phyloP scores from a whole-genome alignment of 2,113 vertebrate genomes.

The Gallinago media region DNA sequence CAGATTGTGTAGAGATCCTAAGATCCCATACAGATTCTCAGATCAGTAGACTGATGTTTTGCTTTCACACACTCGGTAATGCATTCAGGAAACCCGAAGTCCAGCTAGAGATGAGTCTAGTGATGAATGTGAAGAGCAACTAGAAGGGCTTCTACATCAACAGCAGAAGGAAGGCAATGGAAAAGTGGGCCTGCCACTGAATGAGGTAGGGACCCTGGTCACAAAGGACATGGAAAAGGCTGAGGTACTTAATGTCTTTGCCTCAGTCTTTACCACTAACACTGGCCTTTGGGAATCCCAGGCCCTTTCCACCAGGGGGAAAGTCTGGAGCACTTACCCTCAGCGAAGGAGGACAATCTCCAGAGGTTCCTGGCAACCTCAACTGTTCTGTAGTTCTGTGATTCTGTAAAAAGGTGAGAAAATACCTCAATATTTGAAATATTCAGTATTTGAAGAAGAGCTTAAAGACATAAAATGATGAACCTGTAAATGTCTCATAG shows the following conservation, averaged over 20 bases:
- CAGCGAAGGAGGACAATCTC: rapidly evolving
- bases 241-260: neutral
- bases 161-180: neutral
- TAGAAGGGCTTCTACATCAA: neutral
- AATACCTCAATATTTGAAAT: neutral
- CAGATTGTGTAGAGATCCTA: no score
- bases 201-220: neutral
- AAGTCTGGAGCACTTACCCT: neutral
- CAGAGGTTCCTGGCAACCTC: neutral
- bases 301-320: neutral
- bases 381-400: neutral
- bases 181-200: neutral
- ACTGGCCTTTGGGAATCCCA: neutral
- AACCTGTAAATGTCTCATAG: neutral
- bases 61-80: neutral
- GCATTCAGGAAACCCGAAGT: neutral
- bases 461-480: neutral
- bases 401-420: neutral
- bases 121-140: neutral
- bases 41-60: neutral
- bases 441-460: neutral
- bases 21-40: no score
- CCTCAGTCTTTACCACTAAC: neutral
- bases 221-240: neutral
- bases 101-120: neutral